These are phyloP conservation scores for Percopsis transmontana DNA, from an alignment of 2,113 vertebrate genomes.

Conservation along the genomic window DNA sequence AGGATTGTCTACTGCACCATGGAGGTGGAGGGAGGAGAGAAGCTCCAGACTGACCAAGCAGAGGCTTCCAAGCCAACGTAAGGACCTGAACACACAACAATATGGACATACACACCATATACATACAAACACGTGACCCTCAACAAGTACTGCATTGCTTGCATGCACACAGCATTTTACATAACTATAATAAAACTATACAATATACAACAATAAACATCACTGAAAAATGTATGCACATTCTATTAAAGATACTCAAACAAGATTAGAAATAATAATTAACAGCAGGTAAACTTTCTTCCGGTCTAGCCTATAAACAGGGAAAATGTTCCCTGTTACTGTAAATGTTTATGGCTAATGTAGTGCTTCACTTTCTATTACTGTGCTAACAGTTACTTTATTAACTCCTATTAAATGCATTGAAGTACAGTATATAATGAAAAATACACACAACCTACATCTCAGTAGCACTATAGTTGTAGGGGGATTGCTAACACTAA, in stretches of 20 bases:
- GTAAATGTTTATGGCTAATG: background rate
- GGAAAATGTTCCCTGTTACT: background rate
- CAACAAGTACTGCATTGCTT: background rate
- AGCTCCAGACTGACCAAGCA: conserved; percentile 97
- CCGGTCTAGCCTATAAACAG: background rate
- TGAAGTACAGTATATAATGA: background rate
- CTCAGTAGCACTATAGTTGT: conserved; percentile 8
- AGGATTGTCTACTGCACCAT: conserved; percentile 99
- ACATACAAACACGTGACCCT: conserved; percentile 1
- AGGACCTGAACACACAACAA: conserved; percentile 51
- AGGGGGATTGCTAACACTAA: background rate
- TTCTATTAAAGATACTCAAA: too few relatives aligned
- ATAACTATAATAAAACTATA: too few relatives aligned
- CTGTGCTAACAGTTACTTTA: background rate
- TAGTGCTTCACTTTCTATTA: background rate
- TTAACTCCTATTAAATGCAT: background rate
- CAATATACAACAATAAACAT: too few relatives aligned
- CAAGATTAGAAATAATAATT: too few relatives aligned
- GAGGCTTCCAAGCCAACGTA: conserved; percentile 99
- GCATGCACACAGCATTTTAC: too few relatives aligned
- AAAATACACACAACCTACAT: conserved; percentile 6
- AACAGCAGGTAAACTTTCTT: too few relatives aligned
- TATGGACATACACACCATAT: conserved; percentile 1
- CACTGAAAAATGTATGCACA: too few relatives aligned
- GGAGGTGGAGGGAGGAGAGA: conserved; percentile 98